phyloP scores from a whole-genome alignment of 2,797 vertebrate species.

The Myoxocephalus aenaeus region DNA sequence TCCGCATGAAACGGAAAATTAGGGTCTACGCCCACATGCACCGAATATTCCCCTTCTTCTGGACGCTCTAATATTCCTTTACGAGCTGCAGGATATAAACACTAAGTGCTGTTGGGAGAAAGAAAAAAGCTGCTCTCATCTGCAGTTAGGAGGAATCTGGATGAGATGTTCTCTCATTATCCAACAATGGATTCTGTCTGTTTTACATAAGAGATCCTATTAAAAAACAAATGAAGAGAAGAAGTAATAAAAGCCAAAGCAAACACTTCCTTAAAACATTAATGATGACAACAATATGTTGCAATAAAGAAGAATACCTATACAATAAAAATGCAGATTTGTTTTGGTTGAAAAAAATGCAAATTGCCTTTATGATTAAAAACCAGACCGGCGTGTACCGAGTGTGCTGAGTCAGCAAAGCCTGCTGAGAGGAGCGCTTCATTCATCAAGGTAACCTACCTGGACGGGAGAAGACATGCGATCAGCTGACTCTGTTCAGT shows the following conservation, averaged over 20 bases:
- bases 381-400: background rate
- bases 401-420: background rate
- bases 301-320: background rate
- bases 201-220: background rate
- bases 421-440: background rate
- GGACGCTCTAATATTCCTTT: slow-evolving; percentile 43
- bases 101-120: slow-evolving; percentile 9
- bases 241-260: background rate
- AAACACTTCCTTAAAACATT: background rate
- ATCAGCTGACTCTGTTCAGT: background rate
- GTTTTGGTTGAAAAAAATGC: background rate
- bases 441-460: background rate
- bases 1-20: slow-evolving; percentile 40
- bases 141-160: background rate
- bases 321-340: background rate
- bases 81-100: slow-evolving; percentile 31
- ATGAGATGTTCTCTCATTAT: slow-evolving; percentile 15
- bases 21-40: slow-evolving; percentile 44
- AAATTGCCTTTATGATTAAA: background rate
- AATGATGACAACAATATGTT: background rate
- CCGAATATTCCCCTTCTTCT: slow-evolving; percentile 43
- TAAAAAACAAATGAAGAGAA: slow-evolving; percentile 5
- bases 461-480: background rate
- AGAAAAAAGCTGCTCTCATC: slow-evolving; percentile 3
- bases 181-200: background rate